A percentile compares a stretch with the other conserved stretches of the same genome.
phyloP scores from a whole-genome alignment of 1,140 invertebrate species.

The Marisa cornuarietis region DNA sequence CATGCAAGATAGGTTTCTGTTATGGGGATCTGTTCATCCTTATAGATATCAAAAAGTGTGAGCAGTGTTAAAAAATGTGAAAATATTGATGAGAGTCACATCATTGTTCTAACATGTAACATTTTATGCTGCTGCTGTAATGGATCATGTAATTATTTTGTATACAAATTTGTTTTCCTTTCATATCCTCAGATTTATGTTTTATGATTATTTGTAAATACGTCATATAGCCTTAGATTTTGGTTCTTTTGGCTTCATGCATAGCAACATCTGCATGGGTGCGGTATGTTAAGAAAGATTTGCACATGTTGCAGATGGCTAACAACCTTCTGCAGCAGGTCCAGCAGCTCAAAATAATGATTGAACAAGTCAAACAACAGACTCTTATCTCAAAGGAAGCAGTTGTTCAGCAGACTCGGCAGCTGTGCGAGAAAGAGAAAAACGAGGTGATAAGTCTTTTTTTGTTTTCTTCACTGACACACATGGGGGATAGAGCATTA shows the following conservation, averaged over 20 bases:
- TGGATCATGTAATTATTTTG: too few relatives aligned
- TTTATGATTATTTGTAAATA: background rate
- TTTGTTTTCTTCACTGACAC: too few relatives aligned
- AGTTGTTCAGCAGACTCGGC: slow-evolving; percentile 57
- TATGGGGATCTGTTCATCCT: too few relatives aligned
- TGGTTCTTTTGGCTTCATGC: background rate
- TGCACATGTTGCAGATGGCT: slow-evolving; percentile 58
- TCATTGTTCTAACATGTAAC: too few relatives aligned
- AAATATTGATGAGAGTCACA: too few relatives aligned
- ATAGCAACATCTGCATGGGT: background rate
- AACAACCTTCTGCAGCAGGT: slow-evolving; percentile 64
- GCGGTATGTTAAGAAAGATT: background rate
- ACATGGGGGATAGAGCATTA: too few relatives aligned
- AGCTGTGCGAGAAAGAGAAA: slow-evolving; percentile 73
- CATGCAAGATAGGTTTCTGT: too few relatives aligned
- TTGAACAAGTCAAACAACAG: slow-evolving; percentile 64
- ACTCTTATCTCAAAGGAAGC: slow-evolving; percentile 57
- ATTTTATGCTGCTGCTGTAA: too few relatives aligned
- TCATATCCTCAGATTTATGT: background rate
- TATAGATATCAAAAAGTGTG: too few relatives aligned
- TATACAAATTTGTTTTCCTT: background rate
- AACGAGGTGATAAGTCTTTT: slow-evolving; percentile 59
- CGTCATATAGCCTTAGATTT: background rate
- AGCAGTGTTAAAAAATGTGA: too few relatives aligned
- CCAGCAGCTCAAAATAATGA: slow-evolving; percentile 63